phyloP scores from a whole-genome alignment of 1,140 invertebrate species.

The Zaprionus taronus region DNA sequence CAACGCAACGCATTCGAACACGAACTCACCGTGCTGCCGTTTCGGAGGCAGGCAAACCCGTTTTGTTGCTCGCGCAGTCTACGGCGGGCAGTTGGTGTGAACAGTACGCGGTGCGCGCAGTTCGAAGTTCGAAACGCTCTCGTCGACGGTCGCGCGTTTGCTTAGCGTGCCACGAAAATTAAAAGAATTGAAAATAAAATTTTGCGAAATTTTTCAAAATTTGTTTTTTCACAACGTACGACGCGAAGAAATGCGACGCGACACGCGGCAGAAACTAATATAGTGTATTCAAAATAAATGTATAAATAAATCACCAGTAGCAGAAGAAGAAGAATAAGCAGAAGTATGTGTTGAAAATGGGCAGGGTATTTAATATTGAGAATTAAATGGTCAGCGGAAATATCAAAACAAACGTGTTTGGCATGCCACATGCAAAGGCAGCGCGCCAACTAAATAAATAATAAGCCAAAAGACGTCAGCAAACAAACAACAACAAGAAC shows the following conservation, averaged over 20 bases:
- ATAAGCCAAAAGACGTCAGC: conserved; percentile 53
- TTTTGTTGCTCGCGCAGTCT: conserved; percentile 51
- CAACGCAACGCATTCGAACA: background rate
- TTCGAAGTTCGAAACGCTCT: conserved; percentile 33
- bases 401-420: conserved; percentile 78
- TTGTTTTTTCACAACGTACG: conserved; percentile 63
- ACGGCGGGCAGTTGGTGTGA: conserved; percentile 68
- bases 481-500: conserved; percentile 43
- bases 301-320: background rate
- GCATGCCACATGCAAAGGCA: conserved; percentile 63
- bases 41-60: conserved; percentile 40
- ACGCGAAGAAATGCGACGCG: conserved; percentile 76
- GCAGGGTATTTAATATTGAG: conserved; percentile 39
- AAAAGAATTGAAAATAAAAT: conserved; percentile 72
- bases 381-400: conserved; percentile 71
- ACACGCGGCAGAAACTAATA: conserved; percentile 46
- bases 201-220: conserved; percentile 66
- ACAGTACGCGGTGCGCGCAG: conserved; percentile 45
- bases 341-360: conserved; percentile 61
- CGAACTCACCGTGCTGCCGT: conserved; percentile 14
- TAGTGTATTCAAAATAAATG: conserved; percentile 34
- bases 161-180: conserved; percentile 54
- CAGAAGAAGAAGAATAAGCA: conserved; percentile 1
- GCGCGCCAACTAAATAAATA: conserved; percentile 69
- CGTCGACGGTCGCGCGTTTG: conserved; percentile 64